Conservation (phyloP, 2,888 invertebrate genomes). For the Danaus chrysippus region DNA sequence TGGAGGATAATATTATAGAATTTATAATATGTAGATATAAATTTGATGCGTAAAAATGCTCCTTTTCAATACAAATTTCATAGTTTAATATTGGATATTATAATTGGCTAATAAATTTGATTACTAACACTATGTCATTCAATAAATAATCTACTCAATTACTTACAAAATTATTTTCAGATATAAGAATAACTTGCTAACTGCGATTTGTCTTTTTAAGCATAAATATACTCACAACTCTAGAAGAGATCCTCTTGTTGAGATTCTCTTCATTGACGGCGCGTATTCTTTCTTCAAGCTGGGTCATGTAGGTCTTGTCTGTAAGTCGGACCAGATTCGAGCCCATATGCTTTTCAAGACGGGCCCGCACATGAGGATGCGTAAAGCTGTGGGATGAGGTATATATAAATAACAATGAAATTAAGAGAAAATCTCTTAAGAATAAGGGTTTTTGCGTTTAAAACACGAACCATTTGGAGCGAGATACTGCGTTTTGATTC, state of each 20-base stretch:
- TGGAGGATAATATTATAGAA: constrained; percentile 22
- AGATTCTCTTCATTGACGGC: constrained; percentile 82
- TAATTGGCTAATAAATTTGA: too few species aligned
- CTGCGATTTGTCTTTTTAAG: too few species aligned
- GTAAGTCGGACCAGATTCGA: constrained; percentile 83
- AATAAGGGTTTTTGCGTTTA: background rate
- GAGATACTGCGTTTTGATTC: constrained; percentile 42
- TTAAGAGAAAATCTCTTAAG: too few species aligned
- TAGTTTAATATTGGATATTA: too few species aligned
- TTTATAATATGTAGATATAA: too few species aligned
- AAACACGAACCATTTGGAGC: constrained; percentile 39
- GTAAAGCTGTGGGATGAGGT: constrained; percentile 70
- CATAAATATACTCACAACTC: constrained; percentile 75
- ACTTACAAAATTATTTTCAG: too few species aligned
- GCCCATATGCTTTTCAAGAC: constrained; percentile 85
- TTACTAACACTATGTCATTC: too few species aligned
- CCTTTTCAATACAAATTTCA: too few species aligned
- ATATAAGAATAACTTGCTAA: too few species aligned
- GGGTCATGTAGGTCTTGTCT: constrained; percentile 83
- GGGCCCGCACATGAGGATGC: constrained; percentile 81
- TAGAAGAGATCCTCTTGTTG: constrained; percentile 79
- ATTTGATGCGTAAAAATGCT: too few species aligned
- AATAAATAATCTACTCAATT: too few species aligned
- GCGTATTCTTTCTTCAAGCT: constrained; percentile 80
- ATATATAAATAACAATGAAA: background rate